Evolutionary conservation across 2,797 vertebrate species (phyloP), one percentile per base, ranked within the genome.

Genomic region (Danio tinwini): DNA sequence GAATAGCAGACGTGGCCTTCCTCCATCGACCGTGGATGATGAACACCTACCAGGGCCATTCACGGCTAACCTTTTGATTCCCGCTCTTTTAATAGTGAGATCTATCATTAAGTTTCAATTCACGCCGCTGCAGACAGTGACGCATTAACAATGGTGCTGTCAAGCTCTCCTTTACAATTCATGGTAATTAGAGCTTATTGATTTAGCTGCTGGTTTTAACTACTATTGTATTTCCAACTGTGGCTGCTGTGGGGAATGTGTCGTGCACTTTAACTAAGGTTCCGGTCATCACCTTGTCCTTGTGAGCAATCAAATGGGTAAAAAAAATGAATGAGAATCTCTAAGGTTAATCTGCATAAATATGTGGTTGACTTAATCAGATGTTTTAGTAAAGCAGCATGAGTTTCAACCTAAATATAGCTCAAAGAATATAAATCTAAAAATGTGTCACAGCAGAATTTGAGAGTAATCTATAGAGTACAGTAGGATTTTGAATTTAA

Each of bases 111-210:
- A 37, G 52, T 53, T 52, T 63, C 68, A 44, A 42, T 72, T 67
- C 56, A 29, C 11, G 11, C 49, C 16, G 42, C 59, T 75, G 49
- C 19, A 77, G 69, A 62, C 53, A 73, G 21, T 74, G 56, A 68
- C 1, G 16, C 55, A 74, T 67, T 58, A 56, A 61, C 67, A 80
- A 78, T 79, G 37, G 62, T 45, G 58, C 67, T 78, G 76, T 71
- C 76, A 78, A 42, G 47, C 67, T 63, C 47, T 62, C 56, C 58
- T 78, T 78, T 78, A 78, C 76, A 78, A 71, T 63, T 78, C 76
- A 78, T 63, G 58, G 67, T 78, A 78, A 78, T 78, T 78, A 78
- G 39, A 78, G 76, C 39, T 62, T 78, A 78, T 63, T 78, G 67
- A 78, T 78, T 78, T 65, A 76, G 62, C 74, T 65, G 50, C 17